These are phyloP conservation scores for Subanguina moxae DNA, from an alignment of 1,140 invertebrate genomes.

Conservation along the genomic window DNA sequence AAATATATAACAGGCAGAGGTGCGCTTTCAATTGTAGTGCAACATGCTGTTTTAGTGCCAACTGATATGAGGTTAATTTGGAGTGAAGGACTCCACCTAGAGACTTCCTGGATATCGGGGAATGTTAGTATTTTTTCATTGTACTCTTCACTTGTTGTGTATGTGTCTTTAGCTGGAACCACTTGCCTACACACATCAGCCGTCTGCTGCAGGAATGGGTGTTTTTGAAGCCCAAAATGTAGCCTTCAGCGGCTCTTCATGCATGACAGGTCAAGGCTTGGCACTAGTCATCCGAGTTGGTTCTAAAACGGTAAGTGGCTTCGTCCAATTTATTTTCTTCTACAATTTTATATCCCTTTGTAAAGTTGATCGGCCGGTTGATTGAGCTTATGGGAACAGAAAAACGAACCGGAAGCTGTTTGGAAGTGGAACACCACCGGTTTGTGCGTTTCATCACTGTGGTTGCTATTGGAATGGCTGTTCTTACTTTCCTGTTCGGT, in stretches of 20 bases:
- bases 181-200: constrained; percentile 27
- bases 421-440: constrained; percentile 32
- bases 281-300: constrained; percentile 46
- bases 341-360: neutral
- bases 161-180: constrained; percentile 28
- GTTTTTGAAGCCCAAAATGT: constrained; percentile 41
- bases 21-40: too few relatives aligned
- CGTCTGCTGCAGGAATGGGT: constrained; percentile 15
- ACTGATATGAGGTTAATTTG: constrained; percentile 34
- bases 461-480: constrained; percentile 32
- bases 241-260: constrained; percentile 34
- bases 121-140: constrained; percentile 13
- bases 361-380: constrained; percentile 35
- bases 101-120: constrained; percentile 40
- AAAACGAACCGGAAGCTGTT: constrained; percentile 25
- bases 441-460: constrained; percentile 42
- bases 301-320: constrained; percentile 35
- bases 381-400: constrained; percentile 34
- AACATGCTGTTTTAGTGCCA: constrained; percentile 6
- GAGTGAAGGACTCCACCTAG: constrained; percentile 26
- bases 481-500: constrained; percentile 41
- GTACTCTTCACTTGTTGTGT: neutral
- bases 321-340: neutral
- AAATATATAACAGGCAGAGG: too few relatives aligned
- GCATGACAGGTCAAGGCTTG: constrained; percentile 26